These are phyloP conservation scores for Melipona beecheii DNA, from an alignment of 2,888 invertebrate genomes.

Conservation along the genomic window DNA sequence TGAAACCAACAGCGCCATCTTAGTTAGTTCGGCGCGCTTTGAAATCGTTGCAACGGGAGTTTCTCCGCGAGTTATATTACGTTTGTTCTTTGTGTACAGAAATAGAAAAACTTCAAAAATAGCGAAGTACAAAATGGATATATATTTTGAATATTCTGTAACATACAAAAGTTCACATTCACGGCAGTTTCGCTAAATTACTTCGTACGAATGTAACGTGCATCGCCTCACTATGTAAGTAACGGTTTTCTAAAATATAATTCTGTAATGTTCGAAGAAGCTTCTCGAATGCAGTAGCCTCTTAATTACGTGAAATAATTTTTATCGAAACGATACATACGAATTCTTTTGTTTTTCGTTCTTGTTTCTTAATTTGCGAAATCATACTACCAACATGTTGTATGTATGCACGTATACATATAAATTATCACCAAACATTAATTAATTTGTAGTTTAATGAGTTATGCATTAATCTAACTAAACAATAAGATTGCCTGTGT, in stretches of 20 bases:
- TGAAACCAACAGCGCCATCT: constrained; percentile 11
- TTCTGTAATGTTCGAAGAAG: constrained; percentile 23
- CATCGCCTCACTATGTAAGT: neutral
- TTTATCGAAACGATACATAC: neutral
- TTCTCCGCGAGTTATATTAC: neutral
- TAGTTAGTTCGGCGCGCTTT: neutral
- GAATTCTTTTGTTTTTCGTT: neutral
- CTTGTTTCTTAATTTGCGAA: constrained; percentile 4
- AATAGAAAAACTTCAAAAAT: neutral
- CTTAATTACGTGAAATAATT: neutral
- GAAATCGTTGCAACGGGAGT: neutral
- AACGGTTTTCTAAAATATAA: constrained; percentile 6
- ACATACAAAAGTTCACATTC: constrained; percentile 48
- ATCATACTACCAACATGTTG: constrained; percentile 5
- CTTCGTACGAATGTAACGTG: constrained; percentile 23
- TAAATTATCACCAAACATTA: constrained; percentile 7
- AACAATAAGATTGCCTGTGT: neutral
- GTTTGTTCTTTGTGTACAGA: too few species aligned
- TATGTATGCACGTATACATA: neutral
- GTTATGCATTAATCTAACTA: neutral
- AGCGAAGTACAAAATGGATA: constrained; percentile 46
- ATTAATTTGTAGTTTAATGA: constrained; percentile 1
- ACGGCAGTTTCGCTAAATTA: constrained; percentile 18
- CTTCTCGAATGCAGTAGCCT: neutral
- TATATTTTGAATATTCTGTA: constrained; percentile 40